A percentile compares a stretch with the other conserved stretches of the same genome.
phyloP scores from a whole-genome alignment of 2,888 invertebrate genomes.

The Buathra laborator region DNA sequence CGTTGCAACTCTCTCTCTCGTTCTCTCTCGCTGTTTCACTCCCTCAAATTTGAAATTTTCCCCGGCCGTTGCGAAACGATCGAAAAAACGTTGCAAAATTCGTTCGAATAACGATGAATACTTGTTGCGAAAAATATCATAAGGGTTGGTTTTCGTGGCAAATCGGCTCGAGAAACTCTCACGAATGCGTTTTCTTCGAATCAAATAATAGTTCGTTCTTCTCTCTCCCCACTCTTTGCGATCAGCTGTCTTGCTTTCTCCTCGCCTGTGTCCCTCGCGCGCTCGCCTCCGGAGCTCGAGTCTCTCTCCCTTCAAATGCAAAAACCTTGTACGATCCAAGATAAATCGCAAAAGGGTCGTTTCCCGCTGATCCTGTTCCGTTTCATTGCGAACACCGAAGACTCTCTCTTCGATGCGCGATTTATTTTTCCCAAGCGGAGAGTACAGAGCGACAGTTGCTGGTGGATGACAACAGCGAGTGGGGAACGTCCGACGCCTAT shows the following conservation, averaged over 20 bases:
- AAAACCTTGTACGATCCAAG: slow-evolving; percentile 14
- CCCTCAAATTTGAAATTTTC: not conserved
- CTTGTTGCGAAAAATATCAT: not conserved
- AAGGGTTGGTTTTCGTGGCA: not conserved
- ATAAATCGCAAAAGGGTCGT: slow-evolving; percentile 24
- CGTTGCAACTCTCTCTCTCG: not conserved
- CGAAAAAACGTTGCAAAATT: not conserved
- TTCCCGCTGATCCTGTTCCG: not conserved
- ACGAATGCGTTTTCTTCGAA: slow-evolving; percentile 20
- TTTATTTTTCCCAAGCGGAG: slow-evolving; percentile 4
- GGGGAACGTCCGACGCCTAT: slow-evolving; percentile 37
- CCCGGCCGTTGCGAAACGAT: not conserved
- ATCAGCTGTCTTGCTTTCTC: slow-evolving; percentile 44
- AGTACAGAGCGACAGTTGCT: slow-evolving; percentile 11
- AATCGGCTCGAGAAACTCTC: slow-evolving; percentile 1
- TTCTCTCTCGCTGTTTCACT: not conserved
- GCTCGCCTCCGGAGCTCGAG: not conserved
- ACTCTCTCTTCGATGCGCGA: not conserved
- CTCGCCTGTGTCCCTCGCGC: not conserved
- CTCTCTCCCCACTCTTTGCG: slow-evolving; percentile 21
- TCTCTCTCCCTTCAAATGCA: not conserved
- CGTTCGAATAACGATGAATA: not conserved
- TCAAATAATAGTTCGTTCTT: not conserved
- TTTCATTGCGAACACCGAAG: not conserved
- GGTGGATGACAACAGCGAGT: slow-evolving; percentile 22